phyloP scores from a whole-genome alignment of 37 sponge, comb jelly and placozoan species.

The Hormiphora californensis region DNA sequence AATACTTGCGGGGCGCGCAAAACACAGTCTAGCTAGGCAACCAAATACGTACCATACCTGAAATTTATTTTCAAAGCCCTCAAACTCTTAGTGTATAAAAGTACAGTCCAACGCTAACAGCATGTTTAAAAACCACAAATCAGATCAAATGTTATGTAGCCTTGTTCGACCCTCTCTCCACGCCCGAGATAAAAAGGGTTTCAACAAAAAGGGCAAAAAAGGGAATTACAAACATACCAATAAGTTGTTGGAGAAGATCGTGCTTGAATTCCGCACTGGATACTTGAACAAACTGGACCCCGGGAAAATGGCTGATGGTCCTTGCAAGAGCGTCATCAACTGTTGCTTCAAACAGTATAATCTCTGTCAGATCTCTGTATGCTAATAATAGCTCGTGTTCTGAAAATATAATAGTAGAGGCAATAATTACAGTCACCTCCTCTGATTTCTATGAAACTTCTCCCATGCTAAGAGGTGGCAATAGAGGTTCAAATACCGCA shows the following conservation, averaged over 20 bases:
- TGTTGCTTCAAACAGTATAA: constrained; percentile 2
- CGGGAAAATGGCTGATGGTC: background rate
- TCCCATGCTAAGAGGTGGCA: too few relatives aligned
- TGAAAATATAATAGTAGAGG: too few relatives aligned
- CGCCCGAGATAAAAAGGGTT: too few relatives aligned
- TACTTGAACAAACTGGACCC: constrained; percentile 37
- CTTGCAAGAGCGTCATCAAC: background rate
- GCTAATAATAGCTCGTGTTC: constrained; percentile 12
- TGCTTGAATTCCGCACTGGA: constrained; percentile 39
- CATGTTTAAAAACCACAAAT: background rate
- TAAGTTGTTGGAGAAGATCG: background rate
- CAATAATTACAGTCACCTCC: too few relatives aligned
- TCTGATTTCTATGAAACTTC: too few relatives aligned
- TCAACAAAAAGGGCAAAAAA: too few relatives aligned
- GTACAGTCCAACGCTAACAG: background rate
- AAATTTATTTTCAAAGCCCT: background rate
- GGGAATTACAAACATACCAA: constrained; percentile 33
- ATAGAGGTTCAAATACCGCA: too few relatives aligned
- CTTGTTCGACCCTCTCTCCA: too few relatives aligned
- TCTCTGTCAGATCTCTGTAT: constrained; percentile 29
- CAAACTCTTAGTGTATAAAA: background rate
- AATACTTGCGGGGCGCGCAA: too few relatives aligned
- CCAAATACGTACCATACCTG: background rate
- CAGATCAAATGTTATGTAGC: background rate
- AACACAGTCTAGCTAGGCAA: too few relatives aligned